A percentile compares a stretch with the other conserved stretches of the same genome.
phyloP scores from a whole-genome alignment of 2,113 vertebrate species.

The Chloropsis cyanopogon region DNA sequence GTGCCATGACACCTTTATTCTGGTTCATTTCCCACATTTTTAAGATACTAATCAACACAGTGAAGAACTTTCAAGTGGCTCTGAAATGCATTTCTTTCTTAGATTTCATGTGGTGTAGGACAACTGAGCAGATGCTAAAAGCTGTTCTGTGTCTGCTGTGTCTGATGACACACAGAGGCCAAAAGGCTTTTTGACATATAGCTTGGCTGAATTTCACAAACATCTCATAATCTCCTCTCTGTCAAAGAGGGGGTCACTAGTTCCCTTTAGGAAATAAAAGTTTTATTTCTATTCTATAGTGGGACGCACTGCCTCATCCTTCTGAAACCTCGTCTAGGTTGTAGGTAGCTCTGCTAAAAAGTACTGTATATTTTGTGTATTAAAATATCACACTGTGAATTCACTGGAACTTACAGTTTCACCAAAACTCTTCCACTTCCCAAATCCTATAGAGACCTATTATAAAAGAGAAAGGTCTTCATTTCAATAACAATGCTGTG shows the following conservation, averaged over 20 bases:
- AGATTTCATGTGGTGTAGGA: not conserved
- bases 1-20: conserved; percentile 14
- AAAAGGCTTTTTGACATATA: not conserved
- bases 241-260: not conserved
- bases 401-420: not conserved
- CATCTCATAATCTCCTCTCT: not conserved
- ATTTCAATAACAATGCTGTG: not conserved
- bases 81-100: not conserved
- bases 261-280: not conserved
- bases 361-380: not conserved
- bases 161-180: not conserved
- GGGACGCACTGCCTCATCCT: not conserved
- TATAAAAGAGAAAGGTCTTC: not conserved
- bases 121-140: conserved; percentile 13
- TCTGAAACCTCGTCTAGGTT: not conserved
- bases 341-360: not conserved
- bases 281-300: not conserved
- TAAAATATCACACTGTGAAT: not conserved
- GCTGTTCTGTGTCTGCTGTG: not conserved
- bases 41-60: conserved; percentile 36
- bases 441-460: not conserved
- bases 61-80: conserved; percentile 13
- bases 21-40: conserved; percentile 41
- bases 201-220: not conserved
- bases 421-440: not conserved